Evolutionary conservation across 2,113 vertebrate species (phyloP).

Genomic region (Callithrix jacchus): DNA sequence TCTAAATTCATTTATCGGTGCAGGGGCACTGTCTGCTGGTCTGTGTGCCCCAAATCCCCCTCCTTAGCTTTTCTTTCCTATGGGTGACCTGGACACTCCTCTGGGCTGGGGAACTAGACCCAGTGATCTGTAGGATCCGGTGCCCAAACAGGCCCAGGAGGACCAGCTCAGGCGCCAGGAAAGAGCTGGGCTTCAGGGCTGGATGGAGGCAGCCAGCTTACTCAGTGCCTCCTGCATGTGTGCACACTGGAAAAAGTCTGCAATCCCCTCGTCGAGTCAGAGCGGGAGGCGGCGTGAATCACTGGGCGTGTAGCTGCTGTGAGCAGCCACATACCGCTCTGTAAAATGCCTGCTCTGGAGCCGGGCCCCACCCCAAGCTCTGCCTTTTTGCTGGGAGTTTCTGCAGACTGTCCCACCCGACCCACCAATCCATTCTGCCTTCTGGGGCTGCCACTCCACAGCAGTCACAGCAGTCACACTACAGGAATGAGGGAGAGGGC

Average conservation of each 20-base stretch:
- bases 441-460: accelerated
- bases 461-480: too few relatives aligned
- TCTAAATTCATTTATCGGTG: not conserved
- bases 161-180: accelerated
- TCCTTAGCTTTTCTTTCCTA: not conserved
- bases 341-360: not conserved
- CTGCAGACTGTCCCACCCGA: not conserved
- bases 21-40: not conserved
- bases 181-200: not conserved
- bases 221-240: not conserved
- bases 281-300: constrained; percentile 29
- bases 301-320: not conserved
- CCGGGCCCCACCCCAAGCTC: not conserved
- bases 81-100: not conserved
- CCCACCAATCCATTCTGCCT: not conserved
- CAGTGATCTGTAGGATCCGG: accelerated
- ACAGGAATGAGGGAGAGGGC: not conserved
- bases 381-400: not conserved
- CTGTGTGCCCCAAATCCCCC: not conserved
- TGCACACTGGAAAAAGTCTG: constrained; percentile 34
- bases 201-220: not conserved
- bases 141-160: not conserved
- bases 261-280: not conserved
- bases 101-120: not conserved
- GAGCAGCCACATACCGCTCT: not conserved